phyloP scores from a whole-genome alignment of 2,888 invertebrate species.

The Tenthredo livida region DNA sequence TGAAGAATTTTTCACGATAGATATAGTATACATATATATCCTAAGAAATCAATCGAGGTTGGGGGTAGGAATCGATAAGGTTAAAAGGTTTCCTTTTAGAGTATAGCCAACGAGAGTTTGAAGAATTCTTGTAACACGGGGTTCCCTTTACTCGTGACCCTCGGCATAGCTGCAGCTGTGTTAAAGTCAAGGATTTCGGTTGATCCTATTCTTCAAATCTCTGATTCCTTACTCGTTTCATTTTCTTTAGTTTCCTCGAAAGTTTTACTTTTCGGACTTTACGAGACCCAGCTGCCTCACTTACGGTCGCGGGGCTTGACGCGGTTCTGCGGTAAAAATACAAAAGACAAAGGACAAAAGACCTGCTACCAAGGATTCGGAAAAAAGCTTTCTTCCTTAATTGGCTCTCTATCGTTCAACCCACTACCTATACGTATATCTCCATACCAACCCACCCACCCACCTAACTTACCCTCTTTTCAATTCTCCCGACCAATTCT shows the following conservation, averaged over 20 bases:
- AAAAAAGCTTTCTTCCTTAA: conserved; percentile 37
- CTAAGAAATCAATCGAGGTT: conserved; percentile 12
- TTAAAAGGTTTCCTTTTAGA: conserved; percentile 39
- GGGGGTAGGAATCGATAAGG: conserved; percentile 28
- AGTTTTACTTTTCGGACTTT: not conserved
- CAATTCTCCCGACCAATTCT: not conserved
- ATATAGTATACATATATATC: not conserved
- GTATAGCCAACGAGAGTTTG: not conserved
- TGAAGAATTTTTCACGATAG: not conserved
- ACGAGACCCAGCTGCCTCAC: too few relatives aligned
- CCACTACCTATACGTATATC: not conserved
- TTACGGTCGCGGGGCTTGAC: not conserved
- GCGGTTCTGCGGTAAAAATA: not conserved
- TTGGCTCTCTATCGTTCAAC: conserved; percentile 16
- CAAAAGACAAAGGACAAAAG: not conserved
- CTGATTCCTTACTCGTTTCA: not conserved
- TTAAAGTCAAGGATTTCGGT: not conserved
- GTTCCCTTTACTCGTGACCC: not conserved
- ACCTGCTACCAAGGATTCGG: not conserved
- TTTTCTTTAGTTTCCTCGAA: not conserved
- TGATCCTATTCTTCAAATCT: not conserved
- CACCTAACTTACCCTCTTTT: not conserved
- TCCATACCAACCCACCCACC: not conserved
- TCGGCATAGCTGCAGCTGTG: not conserved
- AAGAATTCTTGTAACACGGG: conserved; percentile 1